Conservation (phyloP, 53 echinoderm and acorn worm genomes). For the Apostichopus leukothele region DNA sequence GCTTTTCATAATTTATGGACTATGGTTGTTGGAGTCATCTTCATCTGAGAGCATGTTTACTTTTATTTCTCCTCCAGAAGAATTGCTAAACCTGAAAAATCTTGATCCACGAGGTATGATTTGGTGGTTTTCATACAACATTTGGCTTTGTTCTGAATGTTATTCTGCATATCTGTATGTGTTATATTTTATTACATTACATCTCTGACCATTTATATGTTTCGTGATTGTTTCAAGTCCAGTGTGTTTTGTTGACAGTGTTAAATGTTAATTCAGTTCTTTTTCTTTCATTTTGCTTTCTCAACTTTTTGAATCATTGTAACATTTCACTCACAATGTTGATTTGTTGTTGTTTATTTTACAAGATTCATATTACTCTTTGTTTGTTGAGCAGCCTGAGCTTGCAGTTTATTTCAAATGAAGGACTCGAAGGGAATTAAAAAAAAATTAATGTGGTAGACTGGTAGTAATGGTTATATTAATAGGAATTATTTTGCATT, state of each 20-base stretch:
- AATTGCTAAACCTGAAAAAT: constrained; percentile 34
- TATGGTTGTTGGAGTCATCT: not conserved
- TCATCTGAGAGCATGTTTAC: constrained; percentile 13
- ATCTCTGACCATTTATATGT: not conserved
- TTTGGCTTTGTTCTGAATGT: constrained; percentile 8
- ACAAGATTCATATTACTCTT: too few species aligned
- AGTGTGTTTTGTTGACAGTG: too few species aligned
- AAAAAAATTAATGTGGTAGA: too few species aligned
- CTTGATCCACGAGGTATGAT: constrained; percentile 39
- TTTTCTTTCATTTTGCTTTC: constrained; percentile 4
- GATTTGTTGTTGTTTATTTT: too few species aligned
- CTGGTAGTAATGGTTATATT: too few species aligned
- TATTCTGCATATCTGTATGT: constrained; percentile 13
- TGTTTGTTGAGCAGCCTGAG: too few species aligned
- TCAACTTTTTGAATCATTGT: not conserved
- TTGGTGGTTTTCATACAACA: constrained; percentile 25
- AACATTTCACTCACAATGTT: too few species aligned
- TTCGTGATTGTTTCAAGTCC: not conserved
- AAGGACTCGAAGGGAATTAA: too few species aligned
- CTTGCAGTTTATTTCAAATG: too few species aligned
- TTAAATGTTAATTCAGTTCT: not conserved
- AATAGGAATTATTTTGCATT: too few species aligned
- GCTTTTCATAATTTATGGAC: too few species aligned
- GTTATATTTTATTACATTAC: not conserved
- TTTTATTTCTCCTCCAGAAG: constrained; percentile 30